Evolutionary conservation across 2,797 vertebrate genomes (phyloP), one percentile per base, ranked within the genome.

Genomic region (Mormyrops boulengeri): DNA sequence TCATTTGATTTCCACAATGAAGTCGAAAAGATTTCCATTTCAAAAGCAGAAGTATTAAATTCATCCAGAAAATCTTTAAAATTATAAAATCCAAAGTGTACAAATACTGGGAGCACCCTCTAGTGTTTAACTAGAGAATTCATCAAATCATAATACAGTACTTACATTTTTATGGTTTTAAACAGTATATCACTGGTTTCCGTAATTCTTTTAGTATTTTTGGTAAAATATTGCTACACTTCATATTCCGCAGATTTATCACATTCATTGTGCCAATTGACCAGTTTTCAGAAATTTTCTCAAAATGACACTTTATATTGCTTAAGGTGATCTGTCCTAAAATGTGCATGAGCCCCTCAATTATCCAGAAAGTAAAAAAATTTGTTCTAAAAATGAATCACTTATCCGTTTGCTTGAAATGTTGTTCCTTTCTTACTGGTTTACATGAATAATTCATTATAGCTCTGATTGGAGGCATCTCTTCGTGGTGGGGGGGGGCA

Each of bases 61-160:
- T 77, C 14, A 77, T 17, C 3, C 80, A 84, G 17, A 49, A 49
- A 84, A 47, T 22, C 50, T 22, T 53, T 14, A 34, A 82, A 88
- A 69, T 17, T 12, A 8, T 41, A 52, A 5, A 41, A 14, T 30
- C 22, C 38, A n/a, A 47, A 77, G 26, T 3, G 22, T 50, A 88
- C 47, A 14, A 19, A 44, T 66, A 90, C 55, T 62, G 88, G 17
- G 82, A 69, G 89, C 89, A 26, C 77, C 73, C 19, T 90, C 88
- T 47, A 85, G 47, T 73, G 88, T 85, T 69, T 86, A 88, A 12
- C 1, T 44, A 30, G 14, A 49, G 57, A 66, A 69, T 82, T 22
- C 12, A 30, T 89, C n/a, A 47, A 49, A 41, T 41, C 30, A 38
- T 19, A 88, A 44, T 62, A 47, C 26, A n/a, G n/a, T n/a, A n/a